phyloP scores from a whole-genome alignment of 2,888 invertebrate genomes.

The Oxystoma pomonae region DNA sequence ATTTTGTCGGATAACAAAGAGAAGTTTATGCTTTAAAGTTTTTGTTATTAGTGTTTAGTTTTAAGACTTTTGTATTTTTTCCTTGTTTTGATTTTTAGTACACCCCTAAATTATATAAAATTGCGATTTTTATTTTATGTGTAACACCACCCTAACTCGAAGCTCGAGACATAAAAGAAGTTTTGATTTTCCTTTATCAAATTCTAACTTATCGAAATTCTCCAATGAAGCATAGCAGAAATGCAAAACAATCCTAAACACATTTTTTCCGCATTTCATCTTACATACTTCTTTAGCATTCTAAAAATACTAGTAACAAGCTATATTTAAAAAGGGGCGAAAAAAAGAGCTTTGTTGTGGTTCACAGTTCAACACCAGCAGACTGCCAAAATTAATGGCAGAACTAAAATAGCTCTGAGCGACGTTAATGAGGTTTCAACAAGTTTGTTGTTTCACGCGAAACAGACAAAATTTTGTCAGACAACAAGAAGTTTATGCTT shows the following conservation, averaged over 20 bases:
- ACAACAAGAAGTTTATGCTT: slow-evolving; percentile 89
- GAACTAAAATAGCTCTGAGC: slow-evolving; percentile 67
- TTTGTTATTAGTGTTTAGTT: no score
- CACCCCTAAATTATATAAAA: no score
- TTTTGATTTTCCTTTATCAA: no score
- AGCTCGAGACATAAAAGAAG: no score
- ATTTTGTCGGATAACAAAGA: slow-evolving; percentile 85
- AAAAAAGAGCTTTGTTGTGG: no score
- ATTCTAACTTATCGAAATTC: slow-evolving; percentile 83
- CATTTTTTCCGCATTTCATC: no score
- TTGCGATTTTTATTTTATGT: no score
- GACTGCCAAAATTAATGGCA: slow-evolving; percentile 84
- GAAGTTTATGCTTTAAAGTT: slow-evolving; percentile 91
- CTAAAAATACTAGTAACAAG: no score
- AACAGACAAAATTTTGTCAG: slow-evolving; percentile 90
- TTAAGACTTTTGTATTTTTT: no score
- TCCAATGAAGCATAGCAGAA: slow-evolving; percentile 75
- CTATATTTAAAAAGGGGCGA: no score
- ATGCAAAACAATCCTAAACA: slow-evolving; percentile 56
- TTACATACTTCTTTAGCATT: no score
- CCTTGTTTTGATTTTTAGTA: slow-evolving; percentile 40
- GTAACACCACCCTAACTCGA: no score
- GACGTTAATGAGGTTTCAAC: slow-evolving; percentile 82
- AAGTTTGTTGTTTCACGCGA: slow-evolving; percentile 88
- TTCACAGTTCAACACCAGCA: slow-evolving; percentile 91